A percentile compares a stretch with the other conserved stretches of the same genome.
These are phyloP conservation scores for Unio delphinus DNA, from an alignment of 2,888 invertebrate species.

Conservation along the genomic window DNA sequence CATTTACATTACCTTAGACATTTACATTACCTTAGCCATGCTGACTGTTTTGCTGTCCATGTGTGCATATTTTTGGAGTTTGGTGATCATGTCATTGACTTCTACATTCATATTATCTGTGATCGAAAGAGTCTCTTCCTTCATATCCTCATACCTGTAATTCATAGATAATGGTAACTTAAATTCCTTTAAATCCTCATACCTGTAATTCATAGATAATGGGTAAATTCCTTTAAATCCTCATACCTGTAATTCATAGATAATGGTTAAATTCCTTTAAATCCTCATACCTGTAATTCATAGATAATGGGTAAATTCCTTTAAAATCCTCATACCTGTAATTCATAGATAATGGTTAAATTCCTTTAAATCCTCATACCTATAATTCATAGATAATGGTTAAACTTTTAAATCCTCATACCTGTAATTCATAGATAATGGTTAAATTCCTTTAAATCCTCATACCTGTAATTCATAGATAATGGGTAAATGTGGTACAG, in stretches of 20 bases:
- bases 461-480: background rate
- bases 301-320: background rate
- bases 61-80: conserved; percentile 39
- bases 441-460: background rate
- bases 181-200: background rate
- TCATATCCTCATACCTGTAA: conserved; percentile 46
- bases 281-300: too few relatives aligned
- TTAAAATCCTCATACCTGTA: conserved; percentile 42
- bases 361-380: conserved; percentile 47
- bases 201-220: background rate
- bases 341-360: background rate
- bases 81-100: conserved; percentile 27
- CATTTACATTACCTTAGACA: background rate
- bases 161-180: background rate
- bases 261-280: too few relatives aligned
- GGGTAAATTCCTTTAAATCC: too few relatives aligned
- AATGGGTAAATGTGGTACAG: too few relatives aligned
- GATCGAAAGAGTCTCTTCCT: conserved; percentile 23
- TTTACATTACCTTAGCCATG: conserved; percentile 34
- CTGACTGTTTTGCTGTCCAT: conserved; percentile 46
- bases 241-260: background rate
- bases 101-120: conserved; percentile 20
- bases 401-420: conserved; percentile 28
- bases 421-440: conserved; percentile 20
- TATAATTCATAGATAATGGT: conserved; percentile 4